Evolutionary conservation across 2,797 vertebrate genomes (phyloP).

Genomic region (Sebastiscus albofasciatus): DNA sequence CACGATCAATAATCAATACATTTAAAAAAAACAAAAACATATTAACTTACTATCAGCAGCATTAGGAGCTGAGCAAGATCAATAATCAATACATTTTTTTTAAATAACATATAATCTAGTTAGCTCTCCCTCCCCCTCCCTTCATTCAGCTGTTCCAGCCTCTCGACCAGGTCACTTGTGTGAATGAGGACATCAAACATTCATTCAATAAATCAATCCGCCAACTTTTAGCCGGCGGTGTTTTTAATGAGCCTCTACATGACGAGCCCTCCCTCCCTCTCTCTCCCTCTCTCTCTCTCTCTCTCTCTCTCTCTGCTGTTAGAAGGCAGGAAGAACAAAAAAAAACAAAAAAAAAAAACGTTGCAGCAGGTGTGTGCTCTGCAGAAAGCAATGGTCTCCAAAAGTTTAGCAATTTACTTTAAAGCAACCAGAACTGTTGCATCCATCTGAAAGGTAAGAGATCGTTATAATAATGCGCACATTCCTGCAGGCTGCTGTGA

Average conservation of each 20-base stretch:
- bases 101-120: slow-evolving; percentile 3
- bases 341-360: neutral
- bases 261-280: slow-evolving; percentile 44
- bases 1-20: too few species aligned
- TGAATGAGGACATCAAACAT: slow-evolving; percentile 72
- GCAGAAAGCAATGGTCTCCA: slow-evolving; percentile 14
- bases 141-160: slow-evolving; percentile 23
- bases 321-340: neutral
- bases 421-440: slow-evolving; percentile 59
- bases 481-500: slow-evolving; percentile 6
- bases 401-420: slow-evolving; percentile 49
- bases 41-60: slow-evolving; percentile 49
- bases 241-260: slow-evolving; percentile 73
- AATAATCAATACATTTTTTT: slow-evolving; percentile 61
- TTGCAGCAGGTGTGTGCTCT: slow-evolving; percentile 79
- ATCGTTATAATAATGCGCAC: slow-evolving; percentile 16
- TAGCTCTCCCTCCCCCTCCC: neutral
- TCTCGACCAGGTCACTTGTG: slow-evolving; percentile 50
- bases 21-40: too few species aligned
- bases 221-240: slow-evolving; percentile 71
- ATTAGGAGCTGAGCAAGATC: slow-evolving; percentile 56
- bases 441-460: slow-evolving; percentile 69
- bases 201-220: slow-evolving; percentile 78
- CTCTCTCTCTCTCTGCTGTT: neutral
- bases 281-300: neutral